Evolutionary conservation across 2,888 invertebrate species (phyloP).

Genomic region (Mamestra brassicae): DNA sequence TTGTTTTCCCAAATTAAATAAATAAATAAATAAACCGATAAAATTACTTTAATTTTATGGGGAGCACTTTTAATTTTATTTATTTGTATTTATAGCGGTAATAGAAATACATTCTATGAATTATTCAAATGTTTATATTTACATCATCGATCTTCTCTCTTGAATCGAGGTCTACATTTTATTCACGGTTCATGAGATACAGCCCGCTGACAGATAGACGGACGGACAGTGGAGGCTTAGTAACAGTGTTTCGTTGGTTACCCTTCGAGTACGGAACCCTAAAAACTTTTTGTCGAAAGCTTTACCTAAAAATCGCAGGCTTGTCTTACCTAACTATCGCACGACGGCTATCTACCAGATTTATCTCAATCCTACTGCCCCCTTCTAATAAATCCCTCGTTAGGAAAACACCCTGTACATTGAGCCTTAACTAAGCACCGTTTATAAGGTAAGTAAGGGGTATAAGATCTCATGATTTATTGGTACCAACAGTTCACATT

Average conservation of each 20-base stretch:
- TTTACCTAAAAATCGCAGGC: not conserved
- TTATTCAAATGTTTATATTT: no score
- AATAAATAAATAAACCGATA: no score
- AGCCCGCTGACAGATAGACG: not conserved
- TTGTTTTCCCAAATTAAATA: no score
- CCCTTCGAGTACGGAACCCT: not conserved
- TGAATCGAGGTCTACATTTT: no score
- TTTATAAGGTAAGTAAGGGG: conserved; percentile 60
- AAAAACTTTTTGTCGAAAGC: no score
- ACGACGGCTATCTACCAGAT: not conserved
- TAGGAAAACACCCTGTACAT: conserved; percentile 27
- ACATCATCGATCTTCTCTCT: no score
- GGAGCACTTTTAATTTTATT: no score
- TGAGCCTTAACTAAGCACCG: conserved; percentile 47
- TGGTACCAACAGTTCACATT: conserved; percentile 70
- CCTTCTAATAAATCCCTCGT: conserved; percentile 16
- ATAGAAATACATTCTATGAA: no score
- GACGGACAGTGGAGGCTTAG: not conserved
- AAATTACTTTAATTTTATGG: no score
- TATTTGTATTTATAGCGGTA: no score
- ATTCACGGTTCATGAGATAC: not conserved
- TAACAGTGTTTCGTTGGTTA: not conserved
- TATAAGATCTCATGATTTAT: conserved; percentile 69
- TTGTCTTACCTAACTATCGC: not conserved
- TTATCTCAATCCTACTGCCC: conserved; percentile 13